Base-by-base conservation (phyloP, 92 coral and sea anemone species). In the Metridium senile region DNA sequence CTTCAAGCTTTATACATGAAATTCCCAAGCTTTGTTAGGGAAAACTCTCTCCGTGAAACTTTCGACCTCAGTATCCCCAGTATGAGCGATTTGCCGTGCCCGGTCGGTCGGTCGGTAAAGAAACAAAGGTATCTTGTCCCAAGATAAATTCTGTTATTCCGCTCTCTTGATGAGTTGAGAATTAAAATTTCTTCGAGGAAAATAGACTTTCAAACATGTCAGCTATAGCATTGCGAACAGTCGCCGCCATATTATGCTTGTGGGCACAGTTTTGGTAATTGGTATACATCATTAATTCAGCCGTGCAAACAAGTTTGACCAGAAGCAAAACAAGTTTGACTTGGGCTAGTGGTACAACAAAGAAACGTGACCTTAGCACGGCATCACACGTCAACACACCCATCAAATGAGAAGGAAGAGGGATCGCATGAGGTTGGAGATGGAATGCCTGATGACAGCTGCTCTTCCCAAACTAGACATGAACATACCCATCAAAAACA, bases 11-110 rank as follows among this genome's bases (percentile, higher is more conserved):
- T n/a, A n/a, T n/a, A n/a, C n/a, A n/a, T n/a, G n/a, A n/a, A n/a
- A n/a, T n/a, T n/a, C n/a, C n/a, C n/a, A n/a, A n/a, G n/a, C n/a
- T n/a, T n/a, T 39, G 13, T 39, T 39, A 4, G 49, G 49, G 13
- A 39, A 39, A 39, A 39, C 13, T 39, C 49, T 39, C 6, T 39
- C 49, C 49, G 6, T 39, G 49, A 39, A 39, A 13, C 13, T 39
- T 6, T 39, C 49, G 6, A 4, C 49, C 49, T 39, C 6, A 19
- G 63, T 3, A 57, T 57, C 9, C 7, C 63, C 23, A 57, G 63
- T 57, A n/a, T 62, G 26, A 62, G 23, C 68, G 68, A 62, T 32
- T 62, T 62, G 68, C 68, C 68, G 68, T 62, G 68, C 23, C 68
- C 68, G 23, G 68, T 62, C 33, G 68, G 68, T 16, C 68, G 23